A percentile compares a stretch with the other conserved stretches of the same genome.
Evolutionary conservation across 2,888 invertebrate genomes (phyloP).

Genomic region (Callyntrura guangdongensis): DNA sequence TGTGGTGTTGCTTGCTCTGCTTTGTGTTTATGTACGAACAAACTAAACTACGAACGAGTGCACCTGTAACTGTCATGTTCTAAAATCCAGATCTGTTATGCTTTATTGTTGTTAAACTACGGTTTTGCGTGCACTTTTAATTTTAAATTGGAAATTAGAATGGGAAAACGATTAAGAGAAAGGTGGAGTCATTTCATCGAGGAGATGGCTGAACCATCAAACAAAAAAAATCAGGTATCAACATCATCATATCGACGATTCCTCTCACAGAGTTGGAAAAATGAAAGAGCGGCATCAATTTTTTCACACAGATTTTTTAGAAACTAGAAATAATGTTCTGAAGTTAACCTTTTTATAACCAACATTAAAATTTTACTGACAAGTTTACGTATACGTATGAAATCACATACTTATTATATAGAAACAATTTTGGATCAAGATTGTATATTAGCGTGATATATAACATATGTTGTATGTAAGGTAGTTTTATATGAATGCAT

Average conservation of each 20-base stretch:
- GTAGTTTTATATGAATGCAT: too few species aligned
- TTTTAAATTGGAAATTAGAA: slow-evolving; percentile 57
- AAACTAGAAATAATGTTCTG: not conserved
- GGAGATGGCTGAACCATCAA: not conserved
- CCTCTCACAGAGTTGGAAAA: too few species aligned
- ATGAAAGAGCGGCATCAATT: not conserved
- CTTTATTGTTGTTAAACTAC: slow-evolving; percentile 33
- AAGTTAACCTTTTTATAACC: not conserved
- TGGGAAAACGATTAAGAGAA: slow-evolving; percentile 46
- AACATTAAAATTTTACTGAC: not conserved
- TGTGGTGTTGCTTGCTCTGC: not conserved
- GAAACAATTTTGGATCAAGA: too few species aligned
- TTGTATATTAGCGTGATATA: too few species aligned
- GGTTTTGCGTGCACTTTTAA: slow-evolving; percentile 54
- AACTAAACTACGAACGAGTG: not conserved
- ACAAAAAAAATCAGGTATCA: not conserved
- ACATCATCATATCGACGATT: too few species aligned
- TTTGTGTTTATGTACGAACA: too few species aligned
- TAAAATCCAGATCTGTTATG: slow-evolving; percentile 24
- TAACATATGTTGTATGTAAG: too few species aligned
- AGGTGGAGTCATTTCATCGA: slow-evolving; percentile 43
- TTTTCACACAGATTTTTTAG: not conserved
- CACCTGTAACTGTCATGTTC: slow-evolving; percentile 13
- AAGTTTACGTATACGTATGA: too few species aligned
- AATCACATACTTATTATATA: too few species aligned